Conservation (phyloP, 2,888 invertebrate species). For the Catotricha subobsoleta region DNA sequence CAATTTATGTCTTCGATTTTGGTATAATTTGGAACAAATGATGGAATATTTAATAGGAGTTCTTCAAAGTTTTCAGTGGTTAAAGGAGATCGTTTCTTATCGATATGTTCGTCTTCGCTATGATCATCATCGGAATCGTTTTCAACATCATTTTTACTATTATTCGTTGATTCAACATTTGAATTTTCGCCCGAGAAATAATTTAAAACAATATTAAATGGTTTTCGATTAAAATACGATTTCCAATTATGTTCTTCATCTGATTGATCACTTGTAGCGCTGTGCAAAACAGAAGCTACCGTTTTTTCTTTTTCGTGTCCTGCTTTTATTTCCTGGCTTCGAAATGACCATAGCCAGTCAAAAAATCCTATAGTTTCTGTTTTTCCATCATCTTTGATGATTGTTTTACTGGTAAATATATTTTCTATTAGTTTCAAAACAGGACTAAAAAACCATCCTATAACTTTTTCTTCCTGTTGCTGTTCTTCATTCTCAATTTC, state of each 20-base stretch:
- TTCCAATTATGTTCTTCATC: conserved; percentile 16
- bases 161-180: too few species aligned
- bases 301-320: background rate
- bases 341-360: background rate
- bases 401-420: background rate
- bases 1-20: conserved; percentile 44
- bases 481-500: conserved; percentile 26
- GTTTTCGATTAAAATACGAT: conserved; percentile 24
- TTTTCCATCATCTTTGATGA: background rate
- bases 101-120: conserved; percentile 6
- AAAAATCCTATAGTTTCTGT: background rate
- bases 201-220: conserved; percentile 22
- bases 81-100: conserved; percentile 13
- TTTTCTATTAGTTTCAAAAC: background rate
- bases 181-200: background rate
- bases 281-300: conserved; percentile 5
- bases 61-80: conserved; percentile 34
- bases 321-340: background rate
- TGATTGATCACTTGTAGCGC: too few species aligned
- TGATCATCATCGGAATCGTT: conserved; percentile 8
- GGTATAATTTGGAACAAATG: conserved; percentile 49
- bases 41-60: conserved; percentile 44
- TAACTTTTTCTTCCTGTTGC: conserved; percentile 15
- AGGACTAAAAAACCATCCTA: background rate
- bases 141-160: background rate